A percentile compares a stretch with the other conserved stretches of the same genome.
phyloP scores from a whole-genome alignment of 2,113 vertebrate species.

The Dryoscopus gambensis region DNA sequence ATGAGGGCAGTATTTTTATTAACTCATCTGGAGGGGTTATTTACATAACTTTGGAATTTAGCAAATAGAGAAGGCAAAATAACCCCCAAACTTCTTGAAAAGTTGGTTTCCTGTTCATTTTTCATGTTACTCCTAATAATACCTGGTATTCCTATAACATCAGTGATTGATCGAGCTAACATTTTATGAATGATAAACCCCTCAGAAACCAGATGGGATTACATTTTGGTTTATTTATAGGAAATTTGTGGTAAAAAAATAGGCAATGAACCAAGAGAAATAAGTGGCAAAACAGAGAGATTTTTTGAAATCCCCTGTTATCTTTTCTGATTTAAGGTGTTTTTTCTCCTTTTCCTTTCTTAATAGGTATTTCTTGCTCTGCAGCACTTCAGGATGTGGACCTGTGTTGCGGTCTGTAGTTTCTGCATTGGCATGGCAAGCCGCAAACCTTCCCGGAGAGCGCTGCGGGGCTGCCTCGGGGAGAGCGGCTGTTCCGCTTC shows the following conservation, averaged over 20 bases:
- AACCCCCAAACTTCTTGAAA: background rate
- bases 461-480: too few relatives aligned
- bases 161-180: background rate
- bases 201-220: background rate
- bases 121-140: background rate
- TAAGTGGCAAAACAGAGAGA: background rate
- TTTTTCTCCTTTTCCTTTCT: background rate
- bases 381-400: background rate
- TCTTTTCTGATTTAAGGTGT: background rate
- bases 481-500: too few relatives aligned
- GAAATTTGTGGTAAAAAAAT: background rate
- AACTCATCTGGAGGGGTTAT: background rate
- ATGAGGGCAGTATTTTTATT: background rate
- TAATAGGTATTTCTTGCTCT: background rate
- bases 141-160: background rate
- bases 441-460: too few relatives aligned
- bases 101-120: background rate
- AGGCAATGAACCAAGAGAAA: background rate
- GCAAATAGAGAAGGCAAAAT: background rate
- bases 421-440: too few relatives aligned
- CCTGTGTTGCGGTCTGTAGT: too few relatives aligned
- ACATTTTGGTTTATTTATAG: constrained; percentile 10
- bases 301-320: background rate
- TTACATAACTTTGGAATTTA: background rate
- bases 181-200: background rate